Evolutionary conservation across 2,797 vertebrate species (phyloP), one percentile per base, ranked within the genome.

Genomic region (Amazona ochrocephala): DNA sequence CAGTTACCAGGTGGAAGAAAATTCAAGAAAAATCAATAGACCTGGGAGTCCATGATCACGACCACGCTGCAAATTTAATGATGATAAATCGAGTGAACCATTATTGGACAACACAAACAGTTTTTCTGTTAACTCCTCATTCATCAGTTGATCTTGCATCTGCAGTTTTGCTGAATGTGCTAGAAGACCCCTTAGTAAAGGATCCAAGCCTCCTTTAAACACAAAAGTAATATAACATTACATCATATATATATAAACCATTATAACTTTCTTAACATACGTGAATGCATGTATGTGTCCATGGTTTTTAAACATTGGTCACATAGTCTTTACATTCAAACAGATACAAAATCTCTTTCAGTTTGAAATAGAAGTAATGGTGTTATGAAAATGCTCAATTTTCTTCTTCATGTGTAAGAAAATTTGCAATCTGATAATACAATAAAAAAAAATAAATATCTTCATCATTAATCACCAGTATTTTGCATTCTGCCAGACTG

Each of bases 11-110:
- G 4, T 58, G 19, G 24, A 61, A 91, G 34, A 87, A 91, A 84
- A 84, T 62, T n/a, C 10, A 91, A 90, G 37, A 50, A 92, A 95
- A 96, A 50, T 71, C 44, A 84, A 32, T 41, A 93, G 68, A 99
- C 99, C 99, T 98, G 99, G 99, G 19, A 99, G 98, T 21, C 98
- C 99, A 0, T 99, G 99, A 91, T 99, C 99, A 45, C 99, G 98
- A 60, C 99, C 99, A 56, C 99, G 98, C 96, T 99, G 99, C 90
- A 99, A 98, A 97, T 99, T 99, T 75, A 99, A 73, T 1, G 99
- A 98, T 2, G 99, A 98, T 97, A 99, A 97, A 94, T 99, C 99
- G 97, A 99, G 91, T 56, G 98, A 94, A 24, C 97, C 97, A 1
- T 97, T 97, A 58, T 97, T 94, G 13, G 98, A 98, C 9, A 98